Percentiles rank a stretch among this genome's conserved stretches.
phyloP scores from a whole-genome alignment of 2,113 vertebrate species.

The Natator depressus region DNA sequence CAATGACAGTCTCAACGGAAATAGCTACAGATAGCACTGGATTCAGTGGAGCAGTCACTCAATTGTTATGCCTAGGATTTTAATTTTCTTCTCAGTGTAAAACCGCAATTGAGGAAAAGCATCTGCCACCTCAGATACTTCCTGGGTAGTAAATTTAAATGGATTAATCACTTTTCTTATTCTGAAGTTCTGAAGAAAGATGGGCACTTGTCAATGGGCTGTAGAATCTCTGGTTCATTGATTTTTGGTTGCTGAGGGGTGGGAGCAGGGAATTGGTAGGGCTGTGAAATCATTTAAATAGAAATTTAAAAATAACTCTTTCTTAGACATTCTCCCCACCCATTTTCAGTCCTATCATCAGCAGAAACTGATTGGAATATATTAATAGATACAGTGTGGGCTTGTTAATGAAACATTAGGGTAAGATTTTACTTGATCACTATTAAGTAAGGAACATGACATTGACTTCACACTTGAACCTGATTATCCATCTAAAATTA shows the following conservation, averaged over 20 bases:
- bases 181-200: constrained; percentile 61
- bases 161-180: constrained; percentile 72
- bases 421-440: not conserved
- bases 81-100: constrained; percentile 73
- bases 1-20: constrained; percentile 26
- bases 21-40: constrained; percentile 30
- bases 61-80: constrained; percentile 75
- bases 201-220: constrained; percentile 51
- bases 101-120: constrained; percentile 71
- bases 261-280: constrained; percentile 35
- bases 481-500: not conserved
- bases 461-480: not conserved
- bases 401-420: not conserved
- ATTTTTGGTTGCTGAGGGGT: constrained; percentile 55
- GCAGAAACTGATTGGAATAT: constrained; percentile 31
- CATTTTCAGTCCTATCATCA: constrained; percentile 24
- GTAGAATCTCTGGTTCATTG: constrained; percentile 60
- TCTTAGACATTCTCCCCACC: not conserved
- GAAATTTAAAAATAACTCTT: constrained; percentile 57
- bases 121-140: constrained; percentile 73
- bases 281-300: constrained; percentile 39
- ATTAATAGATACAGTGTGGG: not conserved
- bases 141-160: constrained; percentile 72
- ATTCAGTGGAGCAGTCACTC: constrained; percentile 69
- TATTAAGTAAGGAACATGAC: not conserved